Percentiles rank a stretch among this genome's conserved stretches.
phyloP scores from a whole-genome alignment of 2,113 vertebrate species.

The Helogale parvula region DNA sequence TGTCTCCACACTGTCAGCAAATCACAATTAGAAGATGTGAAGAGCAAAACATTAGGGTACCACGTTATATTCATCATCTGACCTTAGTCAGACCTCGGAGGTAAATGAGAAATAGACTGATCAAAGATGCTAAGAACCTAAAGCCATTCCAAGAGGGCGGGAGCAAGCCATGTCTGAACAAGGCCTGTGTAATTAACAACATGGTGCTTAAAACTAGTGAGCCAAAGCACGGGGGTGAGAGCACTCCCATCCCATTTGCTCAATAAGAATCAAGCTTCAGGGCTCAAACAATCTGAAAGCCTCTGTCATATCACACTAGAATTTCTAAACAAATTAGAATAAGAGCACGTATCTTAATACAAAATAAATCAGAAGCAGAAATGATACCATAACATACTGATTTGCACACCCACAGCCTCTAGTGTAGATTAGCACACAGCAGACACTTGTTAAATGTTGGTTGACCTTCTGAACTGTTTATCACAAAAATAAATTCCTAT shows the following conservation, averaged over 20 bases:
- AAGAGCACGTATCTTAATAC: not conserved
- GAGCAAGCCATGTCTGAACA: not conserved
- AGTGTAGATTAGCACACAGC: not conserved
- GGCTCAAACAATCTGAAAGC: not conserved
- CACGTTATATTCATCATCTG: not conserved
- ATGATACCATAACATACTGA: not conserved
- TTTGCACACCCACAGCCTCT: not conserved
- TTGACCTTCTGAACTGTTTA: not conserved
- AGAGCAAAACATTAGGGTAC: not conserved
- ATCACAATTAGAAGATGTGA: not conserved
- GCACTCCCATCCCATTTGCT: not conserved
- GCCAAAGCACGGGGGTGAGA: not conserved
- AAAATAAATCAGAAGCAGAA: constrained; percentile 26
- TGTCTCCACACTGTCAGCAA: not conserved
- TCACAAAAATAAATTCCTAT: not conserved
- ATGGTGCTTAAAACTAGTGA: not conserved
- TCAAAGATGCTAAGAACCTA: not conserved
- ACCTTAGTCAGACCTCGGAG: not conserved
- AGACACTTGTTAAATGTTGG: not conserved
- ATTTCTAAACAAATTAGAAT: not conserved
- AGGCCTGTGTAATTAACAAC: not conserved
- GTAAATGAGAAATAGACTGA: not conserved
- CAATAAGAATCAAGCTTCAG: not conserved
- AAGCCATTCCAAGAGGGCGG: not conserved
- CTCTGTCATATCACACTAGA: not conserved